Evolutionary conservation across 1,140 invertebrate genomes (phyloP), one percentile per base, ranked within the genome.

Genomic region (Penaeus japonicus): DNA sequence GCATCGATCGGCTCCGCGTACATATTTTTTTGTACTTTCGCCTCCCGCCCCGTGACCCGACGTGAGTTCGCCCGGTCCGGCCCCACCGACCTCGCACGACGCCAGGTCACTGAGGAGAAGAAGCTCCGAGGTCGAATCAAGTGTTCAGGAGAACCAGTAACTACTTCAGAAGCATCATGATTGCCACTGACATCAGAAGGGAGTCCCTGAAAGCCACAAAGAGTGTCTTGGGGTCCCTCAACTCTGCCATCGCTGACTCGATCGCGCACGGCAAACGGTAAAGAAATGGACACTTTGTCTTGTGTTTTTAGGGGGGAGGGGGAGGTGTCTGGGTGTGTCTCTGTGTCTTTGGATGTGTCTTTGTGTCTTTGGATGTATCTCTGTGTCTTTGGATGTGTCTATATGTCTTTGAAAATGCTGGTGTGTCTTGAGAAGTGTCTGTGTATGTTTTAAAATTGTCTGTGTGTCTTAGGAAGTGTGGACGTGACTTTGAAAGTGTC

Each of bases 131-230:
- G n/a, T 17, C 70, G 7, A 30, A 15, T 15, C 27, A 27, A 73
- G 70, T 73, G 70, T 27, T 3, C 20, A 32, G 70, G 20, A 10
- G 35, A 30, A 30, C 70, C 35, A 24, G 27, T 73, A 24, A 32
- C 20, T 39, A 53, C 84, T 47, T 4, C 54, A 79, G 32, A 0
- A 18, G 39, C 24, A 70, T 2, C 65, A 90, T 90, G 90, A 90
- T 90, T 84, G 87, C 90, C 59, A 90, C 90, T 30, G 90, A 90
- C 39, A 35, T 90, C 27, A 65, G 90, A 22, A 65, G 89, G 65
- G 90, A 90, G 62, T 89, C 90, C 0, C 84, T 90, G 7, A 90
- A 90, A 73, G 90, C 90, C 18, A 90, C 90, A 20, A 90, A 90
- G 81, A 86, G 53, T 39, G 87, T 89, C 73, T 83, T 90, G 55